Evolutionary conservation across 2,113 vertebrate species (phyloP).

Genomic region (Ancistrus triradiatus): DNA sequence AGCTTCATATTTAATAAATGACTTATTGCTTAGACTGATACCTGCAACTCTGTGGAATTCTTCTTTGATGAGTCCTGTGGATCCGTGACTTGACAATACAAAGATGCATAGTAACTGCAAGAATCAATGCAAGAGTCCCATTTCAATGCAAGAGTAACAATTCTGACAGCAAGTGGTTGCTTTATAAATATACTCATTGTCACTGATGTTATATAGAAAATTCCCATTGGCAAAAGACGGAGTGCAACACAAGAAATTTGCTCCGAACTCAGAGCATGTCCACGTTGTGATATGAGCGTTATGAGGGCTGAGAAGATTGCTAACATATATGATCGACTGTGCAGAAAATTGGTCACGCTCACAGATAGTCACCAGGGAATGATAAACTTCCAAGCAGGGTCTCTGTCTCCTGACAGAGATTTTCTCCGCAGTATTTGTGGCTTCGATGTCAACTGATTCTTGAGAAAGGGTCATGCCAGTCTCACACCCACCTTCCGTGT

Average conservation of each 20-base stretch:
- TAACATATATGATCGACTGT: no score
- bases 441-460: background rate
- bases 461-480: background rate
- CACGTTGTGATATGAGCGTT: background rate
- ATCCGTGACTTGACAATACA: constrained; percentile 15
- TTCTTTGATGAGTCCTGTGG: constrained; percentile 8
- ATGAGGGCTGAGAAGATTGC: constrained; percentile 3
- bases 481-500: background rate
- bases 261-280: no score
- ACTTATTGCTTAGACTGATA: no score
- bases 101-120: constrained; percentile 1
- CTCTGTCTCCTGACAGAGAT: constrained; percentile 13
- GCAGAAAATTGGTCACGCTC: constrained; percentile 14
- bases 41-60: no score
- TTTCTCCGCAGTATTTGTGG: background rate
- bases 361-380: constrained; percentile 9
- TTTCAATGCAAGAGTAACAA: no score
- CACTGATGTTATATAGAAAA: constrained; percentile 23
- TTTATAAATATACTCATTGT: constrained; percentile 14
- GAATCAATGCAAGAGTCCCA: background rate
- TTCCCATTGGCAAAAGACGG: constrained; percentile 20
- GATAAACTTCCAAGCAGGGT: constrained; percentile 4
- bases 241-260: constrained; percentile 11
- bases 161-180: constrained; percentile 12
- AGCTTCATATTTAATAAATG: constrained; percentile 9